Evolutionary conservation across 2,113 vertebrate genomes (phyloP).

Genomic region (Microcebus lehilahytsara): DNA sequence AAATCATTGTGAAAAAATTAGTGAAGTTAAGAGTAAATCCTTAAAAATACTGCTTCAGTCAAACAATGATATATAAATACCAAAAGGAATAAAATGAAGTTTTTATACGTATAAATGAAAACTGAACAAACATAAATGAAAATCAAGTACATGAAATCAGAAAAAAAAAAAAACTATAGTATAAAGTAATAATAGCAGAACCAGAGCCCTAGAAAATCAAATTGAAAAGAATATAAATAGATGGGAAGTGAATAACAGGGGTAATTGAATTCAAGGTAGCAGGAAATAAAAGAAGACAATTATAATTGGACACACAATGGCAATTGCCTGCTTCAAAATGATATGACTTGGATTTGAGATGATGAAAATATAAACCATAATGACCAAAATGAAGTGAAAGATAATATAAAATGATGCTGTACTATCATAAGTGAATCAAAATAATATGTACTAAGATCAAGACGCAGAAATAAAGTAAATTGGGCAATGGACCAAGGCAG

Average conservation of each 20-base stretch:
- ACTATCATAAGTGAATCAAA: slow-evolving; percentile 28
- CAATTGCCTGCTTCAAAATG: slow-evolving; percentile 2
- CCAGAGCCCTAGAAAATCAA: slow-evolving; percentile 58
- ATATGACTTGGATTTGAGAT: slow-evolving; percentile 18
- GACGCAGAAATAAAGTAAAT: not conserved
- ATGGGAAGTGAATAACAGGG: slow-evolving; percentile 33
- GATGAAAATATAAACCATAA: slow-evolving; percentile 24
- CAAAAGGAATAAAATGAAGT: slow-evolving; percentile 18
- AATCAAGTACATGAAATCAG: slow-evolving; percentile 20
- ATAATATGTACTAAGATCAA: not conserved
- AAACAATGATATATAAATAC: not conserved
- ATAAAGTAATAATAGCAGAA: slow-evolving; percentile 31
- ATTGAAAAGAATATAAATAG: slow-evolving; percentile 12
- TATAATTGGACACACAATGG: not conserved
- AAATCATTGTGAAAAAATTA: not conserved
- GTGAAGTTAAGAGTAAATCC: not conserved
- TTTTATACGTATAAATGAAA: not conserved
- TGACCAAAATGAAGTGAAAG: slow-evolving; percentile 52
- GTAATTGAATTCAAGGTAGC: slow-evolving; percentile 54
- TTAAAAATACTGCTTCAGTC: not conserved
- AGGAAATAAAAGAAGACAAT: slow-evolving; percentile 64
- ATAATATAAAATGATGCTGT: not conserved
- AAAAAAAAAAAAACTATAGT: not conserved
- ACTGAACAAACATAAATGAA: slow-evolving; percentile 1
- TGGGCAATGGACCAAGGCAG: not conserved